Base-by-base conservation (phyloP, 2,888 invertebrate genomes). In the Tipula confusa region DNA sequence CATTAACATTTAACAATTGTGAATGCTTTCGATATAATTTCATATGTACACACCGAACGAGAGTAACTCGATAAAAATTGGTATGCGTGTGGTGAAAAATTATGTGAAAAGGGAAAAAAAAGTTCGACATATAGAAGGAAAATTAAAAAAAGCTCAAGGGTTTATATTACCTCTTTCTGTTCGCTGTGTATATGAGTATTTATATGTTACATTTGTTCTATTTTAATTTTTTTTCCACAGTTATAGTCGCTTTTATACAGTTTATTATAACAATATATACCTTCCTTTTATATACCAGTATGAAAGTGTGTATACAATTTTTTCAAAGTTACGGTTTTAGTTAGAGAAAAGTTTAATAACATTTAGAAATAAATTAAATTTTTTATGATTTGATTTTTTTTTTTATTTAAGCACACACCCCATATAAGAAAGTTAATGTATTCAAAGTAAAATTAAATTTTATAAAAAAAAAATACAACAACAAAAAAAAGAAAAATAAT, bases 371-470 rank as follows among this genome's bases (percentile, higher is more conserved):
- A 64, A 64, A 64, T 64, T 64, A 64, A 64, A 64, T 64, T 64
- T 64, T 64, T 64, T 64, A 64, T 82, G 82, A 36, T 38, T 31
- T 82, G 82, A 33, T 38, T 81, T 13, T 81, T 81, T 13, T 81
- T 81, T 81, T 81, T 29, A 81, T n/a, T 29, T 18, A 81, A 29
- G 15, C 13, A 81, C 81, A 81, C 81, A 81, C 36, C 24, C 29
- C 11, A n/a, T 64, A 64, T 24, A 64, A 24, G 64, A 64, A 64
- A 64, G 24, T 64, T 64, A 64, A 64, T 64, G 64, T 64, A 64
- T 64, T n/a, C 64, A 64, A 64, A 64, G 24, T 64, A 64, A 64
- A 64, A 64, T 24, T 64, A 64, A 24, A 64, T 64, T 64, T 64
- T 64, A 64, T 64, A 64, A 64, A 64, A 24, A 64, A 64, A 64